Base-by-base conservation (phyloP, 2,888 invertebrate genomes). In the Macrophya annulata region DNA sequence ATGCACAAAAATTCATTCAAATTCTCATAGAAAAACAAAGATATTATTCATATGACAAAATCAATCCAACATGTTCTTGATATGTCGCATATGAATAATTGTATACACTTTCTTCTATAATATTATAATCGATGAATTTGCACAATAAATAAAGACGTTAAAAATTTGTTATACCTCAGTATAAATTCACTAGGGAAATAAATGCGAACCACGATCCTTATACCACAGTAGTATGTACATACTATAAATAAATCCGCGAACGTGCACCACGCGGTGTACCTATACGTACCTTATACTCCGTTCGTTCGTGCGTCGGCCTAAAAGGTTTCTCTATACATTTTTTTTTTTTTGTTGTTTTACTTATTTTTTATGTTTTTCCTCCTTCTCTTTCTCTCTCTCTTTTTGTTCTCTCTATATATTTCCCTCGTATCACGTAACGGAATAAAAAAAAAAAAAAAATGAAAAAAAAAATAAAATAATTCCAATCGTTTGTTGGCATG, bases 161-260 rank as follows among this genome's bases (percentile, higher is more conserved):
- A n/a, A 31, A 43, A 72, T 43, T 72, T n/a, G 1, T 6, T n/a
- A 17, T n/a, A 17, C 43, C 9, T 17, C 15, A 17, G n/a, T 9
- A 43, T n/a, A 43, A 40, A 43, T 37, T n/a, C 40, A 43, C 15
- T 40, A 4, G 43, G 40, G 3, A 9, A 72, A 72, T 72, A 40
- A 72, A 72, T 72, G 71, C 71, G 43, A 72, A 72, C 43, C 71
- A 72, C 71, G 71, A 72, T 72, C 31, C n/a, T 21, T n/a, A n/a
- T n/a, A n/a, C n/a, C 71, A 9, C 40, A 43, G 43, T 72, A 43
- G 71, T 72, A 72, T n/a, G 31, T 37, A 12, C n/a, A 68, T 25
- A 37, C 71, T 72, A 72, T 40, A 72, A 72, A 72, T 72, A 72
- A 72, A 43, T 72, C 40, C 43, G 71, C 43, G 43, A 40, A n/a